Evolutionary conservation across 2,888 invertebrate genomes (phyloP).

Genomic region (Drosophila subsilvestris): DNA sequence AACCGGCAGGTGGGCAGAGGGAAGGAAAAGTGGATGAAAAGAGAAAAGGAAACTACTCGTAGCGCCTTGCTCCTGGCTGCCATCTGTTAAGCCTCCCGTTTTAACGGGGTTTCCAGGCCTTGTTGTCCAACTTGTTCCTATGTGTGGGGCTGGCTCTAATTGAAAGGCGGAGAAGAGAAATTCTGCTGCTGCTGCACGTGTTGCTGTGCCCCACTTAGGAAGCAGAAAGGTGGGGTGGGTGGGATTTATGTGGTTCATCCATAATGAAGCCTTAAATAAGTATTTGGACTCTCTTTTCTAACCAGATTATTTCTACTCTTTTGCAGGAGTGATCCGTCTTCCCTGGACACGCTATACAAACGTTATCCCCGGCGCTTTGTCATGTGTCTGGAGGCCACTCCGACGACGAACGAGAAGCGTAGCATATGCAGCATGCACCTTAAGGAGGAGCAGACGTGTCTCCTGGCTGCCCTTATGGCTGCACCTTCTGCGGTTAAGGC

Average conservation of each 20-base stretch:
- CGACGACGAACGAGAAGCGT: not conserved
- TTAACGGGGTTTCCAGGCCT: conserved; percentile 23
- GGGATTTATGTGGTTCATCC: conserved; percentile 28
- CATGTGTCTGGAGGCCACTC: conserved; percentile 4
- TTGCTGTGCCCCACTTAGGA: conserved; percentile 36
- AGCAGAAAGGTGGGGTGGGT: not conserved
- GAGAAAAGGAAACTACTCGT: conserved; percentile 19
- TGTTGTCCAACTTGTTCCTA: not conserved
- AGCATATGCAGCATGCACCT: conserved; percentile 12
- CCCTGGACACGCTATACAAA: not conserved
- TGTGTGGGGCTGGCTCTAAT: conserved; percentile 46
- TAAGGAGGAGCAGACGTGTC: not conserved
- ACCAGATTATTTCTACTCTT: conserved; percentile 6
- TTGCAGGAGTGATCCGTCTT: not conserved
- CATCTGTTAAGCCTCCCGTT: conserved; percentile 41
- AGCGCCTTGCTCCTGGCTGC: conserved; percentile 6
- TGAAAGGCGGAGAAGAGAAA: conserved; percentile 33
- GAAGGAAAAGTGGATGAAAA: not conserved
- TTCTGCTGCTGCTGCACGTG: conserved; percentile 36
- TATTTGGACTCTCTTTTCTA: conserved; percentile 16
- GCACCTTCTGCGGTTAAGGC: conserved; percentile 29
- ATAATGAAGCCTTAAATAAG: conserved; percentile 40
- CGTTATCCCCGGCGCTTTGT: conserved; percentile 26
- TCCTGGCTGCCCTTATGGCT: conserved; percentile 7
- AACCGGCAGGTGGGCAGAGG: not conserved